Evolutionary conservation across 1,140 invertebrate species (phyloP).

Genomic region (Acromyrmex charruanus): DNA sequence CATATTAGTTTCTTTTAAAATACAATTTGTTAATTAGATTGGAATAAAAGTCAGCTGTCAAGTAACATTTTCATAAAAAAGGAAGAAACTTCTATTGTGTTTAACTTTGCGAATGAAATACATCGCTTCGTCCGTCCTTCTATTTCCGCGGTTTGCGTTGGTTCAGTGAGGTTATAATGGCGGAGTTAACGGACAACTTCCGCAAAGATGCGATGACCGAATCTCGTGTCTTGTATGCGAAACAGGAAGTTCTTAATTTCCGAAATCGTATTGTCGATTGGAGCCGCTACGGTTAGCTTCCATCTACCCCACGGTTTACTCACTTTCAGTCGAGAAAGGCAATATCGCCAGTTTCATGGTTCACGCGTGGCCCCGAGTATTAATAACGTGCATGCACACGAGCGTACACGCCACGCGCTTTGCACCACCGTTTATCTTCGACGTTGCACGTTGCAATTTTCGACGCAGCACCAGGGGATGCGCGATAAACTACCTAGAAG

Average conservation of each 20-base stretch:
- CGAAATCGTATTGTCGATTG: conserved; percentile 58
- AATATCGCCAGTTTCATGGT: conserved; percentile 59
- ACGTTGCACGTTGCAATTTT: conserved; percentile 53
- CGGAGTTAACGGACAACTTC: conserved; percentile 33
- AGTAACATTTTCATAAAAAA: neutral
- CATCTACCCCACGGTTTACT: conserved; percentile 1
- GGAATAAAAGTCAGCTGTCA: neutral
- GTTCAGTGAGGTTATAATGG: neutral
- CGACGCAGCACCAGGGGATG: conserved; percentile 51
- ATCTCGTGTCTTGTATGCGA: conserved; percentile 4
- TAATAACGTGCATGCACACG: conserved; percentile 55
- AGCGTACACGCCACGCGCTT: conserved; percentile 8
- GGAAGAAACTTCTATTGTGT: neutral
- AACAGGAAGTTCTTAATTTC: conserved; percentile 69
- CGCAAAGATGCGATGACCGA: conserved; percentile 6
- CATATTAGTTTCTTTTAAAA: neutral
- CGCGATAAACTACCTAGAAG: conserved; percentile 53
- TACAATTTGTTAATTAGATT: neutral
- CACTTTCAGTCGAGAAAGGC: conserved; percentile 17
- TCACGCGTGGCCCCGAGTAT: conserved; percentile 59
- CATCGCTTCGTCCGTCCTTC: neutral
- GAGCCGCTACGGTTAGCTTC: neutral
- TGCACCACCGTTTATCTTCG: conserved; percentile 43
- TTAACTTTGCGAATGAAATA: neutral
- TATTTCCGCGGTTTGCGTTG: neutral